Evolutionary conservation across 2,888 invertebrate genomes (phyloP), one percentile per base, ranked within the genome.

Genomic region (Meliscaeva auricollis): DNA sequence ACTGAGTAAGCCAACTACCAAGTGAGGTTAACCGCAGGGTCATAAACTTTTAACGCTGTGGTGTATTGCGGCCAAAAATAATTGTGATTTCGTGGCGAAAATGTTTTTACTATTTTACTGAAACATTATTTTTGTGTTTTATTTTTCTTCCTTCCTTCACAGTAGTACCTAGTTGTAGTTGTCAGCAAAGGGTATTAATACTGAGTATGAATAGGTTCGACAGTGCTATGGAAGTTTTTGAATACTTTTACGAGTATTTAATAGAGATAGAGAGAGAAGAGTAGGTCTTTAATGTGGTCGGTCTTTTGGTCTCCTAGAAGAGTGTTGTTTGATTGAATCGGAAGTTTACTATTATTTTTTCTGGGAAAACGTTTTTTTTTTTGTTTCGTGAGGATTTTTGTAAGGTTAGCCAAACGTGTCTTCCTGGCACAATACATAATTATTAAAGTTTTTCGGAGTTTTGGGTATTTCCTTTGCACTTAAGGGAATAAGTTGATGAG

Each of bases 41-140:
- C 64, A 75, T 80, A 76, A 80, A 80, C 80, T 80, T 79, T 79
- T 72, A 38, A 72, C 70, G 35, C 64, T 73, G 62, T 48, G 62
- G 69, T 78, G 50, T 54, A 30, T 60, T 68, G 73, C 64, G 74
- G 54, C 44, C 54, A 56, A 46, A 78, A 75, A 84, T 84, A 68
- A 79, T 84, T 84, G 79, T 84, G 84, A 84, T 84, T 80, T 84
- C 60, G 52, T 70, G 74, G 84, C 35, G 30, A 72, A 66, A 35
- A 80, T 58, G 58, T 44, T 66, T 62, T 76, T 66, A 60, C 72
- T 72, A 58, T 73, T 77, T 73, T 7, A 44, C 8, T 41, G 44
- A 6, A 9, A 1, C 11, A 38, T 6, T 26, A 17, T 72, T 41
- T 20, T 26, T 81, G 11, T 54, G 11, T 13, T n/a, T 32, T 6